Base-by-base conservation (phyloP, 2,113 vertebrate species). In the Lontra canadensis region DNA sequence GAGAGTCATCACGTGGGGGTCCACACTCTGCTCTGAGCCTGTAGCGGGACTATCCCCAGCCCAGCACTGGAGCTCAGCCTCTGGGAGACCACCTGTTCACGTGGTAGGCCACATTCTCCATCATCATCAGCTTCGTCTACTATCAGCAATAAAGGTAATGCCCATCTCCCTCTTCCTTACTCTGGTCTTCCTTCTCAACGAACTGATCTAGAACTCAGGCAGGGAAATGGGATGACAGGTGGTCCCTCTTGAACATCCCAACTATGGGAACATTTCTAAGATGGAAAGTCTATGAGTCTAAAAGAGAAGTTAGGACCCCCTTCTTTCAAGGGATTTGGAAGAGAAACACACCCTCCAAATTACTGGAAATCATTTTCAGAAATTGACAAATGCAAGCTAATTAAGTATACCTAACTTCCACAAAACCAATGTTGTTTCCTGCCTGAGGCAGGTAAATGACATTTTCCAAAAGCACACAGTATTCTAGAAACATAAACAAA, bases 401-500 rank as follows among this genome's bases (percentile, higher is more conserved):
- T 57, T 39, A 52, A 63, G 74, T 12, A 26, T 14, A 47, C 29
- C 31, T 78, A 29, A 44, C 42, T 52, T 94, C 18, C 57, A 88
- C 15, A 67, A 97, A 91, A 59, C 52, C 80, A 78, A 88, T 34
- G 31, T 15, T 90, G 26, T 20, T 92, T 14, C 65, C 39, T 57
- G 34, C 6, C 1, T 49, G 31, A 59, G n/a, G 71, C 52, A 49
- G 47, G 18, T 7, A 74, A 86, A 73, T 1, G 3, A 39, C 76
- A 39, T 69, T 95, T 93, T 78, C 39, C 76, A 7, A 95, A 94
- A 90, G 59, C 17, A 63, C 14, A 67, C 18, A 29, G 0, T 25
- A 10, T 88, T 88, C 93, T n/a, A 29, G 82, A 94, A 92, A 49
- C 42, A 61, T 59, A 95, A 86, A 44, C 52, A 95, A 86, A 44